Conservation (phyloP, 2,888 invertebrate species). For the Thelaira solivaga region DNA sequence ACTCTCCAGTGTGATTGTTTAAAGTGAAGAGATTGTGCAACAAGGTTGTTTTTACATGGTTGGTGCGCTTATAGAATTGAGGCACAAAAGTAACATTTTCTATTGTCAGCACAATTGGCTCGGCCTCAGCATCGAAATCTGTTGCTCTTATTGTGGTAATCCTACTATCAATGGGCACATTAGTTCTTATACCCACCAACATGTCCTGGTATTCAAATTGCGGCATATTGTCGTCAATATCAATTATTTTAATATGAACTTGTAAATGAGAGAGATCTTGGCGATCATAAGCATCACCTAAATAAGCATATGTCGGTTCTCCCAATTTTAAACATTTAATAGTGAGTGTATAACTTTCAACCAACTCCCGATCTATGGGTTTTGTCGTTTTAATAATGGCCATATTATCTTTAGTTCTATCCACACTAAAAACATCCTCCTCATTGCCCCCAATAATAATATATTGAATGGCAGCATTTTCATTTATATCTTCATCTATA, state of each 20-base stretch:
- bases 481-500: slow-evolving; percentile 85
- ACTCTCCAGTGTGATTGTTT: slow-evolving; percentile 83
- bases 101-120: slow-evolving; percentile 82
- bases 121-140: slow-evolving; percentile 83
- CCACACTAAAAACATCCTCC: slow-evolving; percentile 81
- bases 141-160: slow-evolving; percentile 82
- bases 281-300: slow-evolving; percentile 79
- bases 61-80: slow-evolving; percentile 76
- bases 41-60: slow-evolving; percentile 77
- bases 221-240: slow-evolving; percentile 87
- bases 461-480: slow-evolving; percentile 87
- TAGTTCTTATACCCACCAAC: slow-evolving; percentile 85
- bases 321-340: slow-evolving; percentile 84
- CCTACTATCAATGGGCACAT: slow-evolving; percentile 85
- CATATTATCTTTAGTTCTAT: slow-evolving; percentile 81
- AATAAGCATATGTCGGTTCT: slow-evolving; percentile 74
- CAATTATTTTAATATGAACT: slow-evolving; percentile 81
- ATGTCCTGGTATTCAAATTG: slow-evolving; percentile 81
- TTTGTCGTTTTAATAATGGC: slow-evolving; percentile 81
- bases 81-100: slow-evolving; percentile 80
- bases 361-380: slow-evolving; percentile 82
- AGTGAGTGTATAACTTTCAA: slow-evolving; percentile 80
- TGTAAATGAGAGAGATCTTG: slow-evolving; percentile 84
- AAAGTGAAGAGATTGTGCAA: slow-evolving; percentile 80
- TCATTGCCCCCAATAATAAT: slow-evolving; percentile 86